These are phyloP conservation scores for Crenichthys baileyi DNA, from an alignment of 2,797 vertebrate genomes.

Conservation along the genomic window DNA sequence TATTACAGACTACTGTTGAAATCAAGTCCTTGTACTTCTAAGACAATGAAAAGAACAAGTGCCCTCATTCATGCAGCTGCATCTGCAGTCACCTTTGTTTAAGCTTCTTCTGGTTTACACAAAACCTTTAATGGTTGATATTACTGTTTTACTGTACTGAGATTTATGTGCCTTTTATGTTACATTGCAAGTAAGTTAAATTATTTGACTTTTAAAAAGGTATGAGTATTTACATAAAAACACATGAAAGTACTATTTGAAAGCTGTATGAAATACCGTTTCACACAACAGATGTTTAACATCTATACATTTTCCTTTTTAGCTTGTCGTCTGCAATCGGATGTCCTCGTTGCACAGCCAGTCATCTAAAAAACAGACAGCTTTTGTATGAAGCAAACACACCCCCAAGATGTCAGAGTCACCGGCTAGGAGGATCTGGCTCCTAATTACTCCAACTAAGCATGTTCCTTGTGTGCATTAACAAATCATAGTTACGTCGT, in stretches of 20 bases:
- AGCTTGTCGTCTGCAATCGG: slow-evolving; percentile 32
- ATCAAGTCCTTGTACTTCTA: neutral
- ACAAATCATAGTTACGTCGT: slow-evolving; percentile 16
- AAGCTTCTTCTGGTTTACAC: neutral
- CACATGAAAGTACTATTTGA: neutral
- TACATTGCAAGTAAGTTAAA: neutral
- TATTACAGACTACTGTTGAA: slow-evolving; percentile 1
- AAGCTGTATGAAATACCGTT: neutral
- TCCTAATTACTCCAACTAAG: slow-evolving; percentile 44
- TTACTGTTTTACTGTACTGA: too few species aligned
- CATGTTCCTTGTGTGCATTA: slow-evolving; percentile 34
- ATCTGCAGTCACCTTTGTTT: slow-evolving; percentile 2
- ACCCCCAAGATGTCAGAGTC: slow-evolving; percentile 77
- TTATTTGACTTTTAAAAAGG: neutral
- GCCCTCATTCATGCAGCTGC: neutral
- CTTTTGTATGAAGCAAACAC: slow-evolving; percentile 81
- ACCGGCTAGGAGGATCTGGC: slow-evolving; percentile 51
- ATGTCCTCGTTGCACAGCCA: slow-evolving; percentile 60
- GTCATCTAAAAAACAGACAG: slow-evolving; percentile 77
- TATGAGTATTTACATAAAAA: neutral
- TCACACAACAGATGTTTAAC: neutral
- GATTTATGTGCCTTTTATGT: too few species aligned
- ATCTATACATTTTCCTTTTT: slow-evolving; percentile 7
- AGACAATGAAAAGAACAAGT: neutral
- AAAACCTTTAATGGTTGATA: neutral